Percentiles rank a stretch among this genome's conserved stretches.
phyloP scores from a whole-genome alignment of 1,140 invertebrate genomes.

The Drosophila littoralis region DNA sequence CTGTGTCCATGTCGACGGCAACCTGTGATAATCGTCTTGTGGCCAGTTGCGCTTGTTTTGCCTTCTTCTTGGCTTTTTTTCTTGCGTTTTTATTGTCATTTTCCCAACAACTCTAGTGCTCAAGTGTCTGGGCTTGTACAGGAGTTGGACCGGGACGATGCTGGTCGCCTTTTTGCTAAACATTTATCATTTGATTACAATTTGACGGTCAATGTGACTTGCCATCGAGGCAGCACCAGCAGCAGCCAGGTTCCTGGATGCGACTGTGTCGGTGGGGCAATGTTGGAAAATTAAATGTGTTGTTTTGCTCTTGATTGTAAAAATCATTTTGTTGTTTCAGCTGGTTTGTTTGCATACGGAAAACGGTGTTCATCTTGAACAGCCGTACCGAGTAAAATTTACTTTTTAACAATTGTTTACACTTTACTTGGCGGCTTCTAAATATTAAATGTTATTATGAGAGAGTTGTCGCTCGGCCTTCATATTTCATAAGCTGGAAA shows the following conservation, averaged over 20 bases:
- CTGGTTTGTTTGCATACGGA: conserved; percentile 46
- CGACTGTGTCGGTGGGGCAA: conserved; percentile 2
- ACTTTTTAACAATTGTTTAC: conserved; percentile 62
- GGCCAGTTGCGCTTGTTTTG: conserved; percentile 52
- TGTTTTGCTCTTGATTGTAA: conserved; percentile 48
- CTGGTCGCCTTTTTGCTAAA: conserved; percentile 42
- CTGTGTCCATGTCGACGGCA: conserved; percentile 42
- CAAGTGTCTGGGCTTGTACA: conserved; percentile 8
- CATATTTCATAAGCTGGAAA: conserved; percentile 62
- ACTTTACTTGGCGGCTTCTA: conserved; percentile 40
- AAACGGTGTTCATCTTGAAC: not conserved
- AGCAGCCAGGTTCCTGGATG: not conserved
- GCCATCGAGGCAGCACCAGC: conserved; percentile 16
- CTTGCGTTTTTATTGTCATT: conserved; percentile 43
- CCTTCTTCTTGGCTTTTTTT: conserved; percentile 3
- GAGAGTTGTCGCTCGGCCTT: conserved; percentile 54
- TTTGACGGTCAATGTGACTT: conserved; percentile 70
- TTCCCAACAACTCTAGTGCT: conserved; percentile 37
- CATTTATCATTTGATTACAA: conserved; percentile 76
- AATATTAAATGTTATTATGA: conserved; percentile 56
- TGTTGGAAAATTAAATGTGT: conserved; percentile 59
- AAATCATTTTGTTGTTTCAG: conserved; percentile 60
- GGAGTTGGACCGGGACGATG: conserved; percentile 1
- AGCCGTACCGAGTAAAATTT: conserved; percentile 54
- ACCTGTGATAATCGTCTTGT: conserved; percentile 73